Conservation (phyloP, 2,113 vertebrate species). For the Nesoenas mayeri region DNA sequence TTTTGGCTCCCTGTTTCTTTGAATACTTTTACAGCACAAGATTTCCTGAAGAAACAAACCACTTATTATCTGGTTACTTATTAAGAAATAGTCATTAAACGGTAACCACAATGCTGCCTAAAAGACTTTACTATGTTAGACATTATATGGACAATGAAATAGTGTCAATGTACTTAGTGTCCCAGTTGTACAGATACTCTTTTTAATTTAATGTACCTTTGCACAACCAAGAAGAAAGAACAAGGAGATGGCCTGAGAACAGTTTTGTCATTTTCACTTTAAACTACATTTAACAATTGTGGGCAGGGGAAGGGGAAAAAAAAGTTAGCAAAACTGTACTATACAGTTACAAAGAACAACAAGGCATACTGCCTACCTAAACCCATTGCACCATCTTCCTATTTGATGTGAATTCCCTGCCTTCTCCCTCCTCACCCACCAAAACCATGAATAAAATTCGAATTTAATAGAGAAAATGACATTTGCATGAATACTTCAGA, state of each 20-base stretch:
- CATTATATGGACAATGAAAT: neutral
- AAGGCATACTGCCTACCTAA: neutral
- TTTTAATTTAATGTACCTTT: neutral
- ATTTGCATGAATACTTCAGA: neutral
- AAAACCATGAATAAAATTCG: accelerated
- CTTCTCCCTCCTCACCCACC: neutral
- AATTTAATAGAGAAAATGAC: neutral
- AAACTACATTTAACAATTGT: neutral
- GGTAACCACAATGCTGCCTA: neutral
- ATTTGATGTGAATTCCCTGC: neutral
- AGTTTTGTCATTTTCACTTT: neutral
- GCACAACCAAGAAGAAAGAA: neutral
- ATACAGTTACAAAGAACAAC: neutral
- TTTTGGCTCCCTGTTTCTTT: neutral
- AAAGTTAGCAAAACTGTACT: neutral
- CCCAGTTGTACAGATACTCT: neutral
- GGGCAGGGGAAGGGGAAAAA: neutral
- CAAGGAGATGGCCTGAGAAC: neutral
- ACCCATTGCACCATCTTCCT: accelerated
- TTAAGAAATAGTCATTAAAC: neutral
- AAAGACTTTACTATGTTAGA: neutral
- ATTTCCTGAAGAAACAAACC: neutral
- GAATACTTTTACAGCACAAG: neutral
- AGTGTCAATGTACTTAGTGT: neutral
- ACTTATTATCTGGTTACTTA: neutral